Base-by-base conservation (phyloP, 1,140 invertebrate genomes). In the Aphis gossypii region DNA sequence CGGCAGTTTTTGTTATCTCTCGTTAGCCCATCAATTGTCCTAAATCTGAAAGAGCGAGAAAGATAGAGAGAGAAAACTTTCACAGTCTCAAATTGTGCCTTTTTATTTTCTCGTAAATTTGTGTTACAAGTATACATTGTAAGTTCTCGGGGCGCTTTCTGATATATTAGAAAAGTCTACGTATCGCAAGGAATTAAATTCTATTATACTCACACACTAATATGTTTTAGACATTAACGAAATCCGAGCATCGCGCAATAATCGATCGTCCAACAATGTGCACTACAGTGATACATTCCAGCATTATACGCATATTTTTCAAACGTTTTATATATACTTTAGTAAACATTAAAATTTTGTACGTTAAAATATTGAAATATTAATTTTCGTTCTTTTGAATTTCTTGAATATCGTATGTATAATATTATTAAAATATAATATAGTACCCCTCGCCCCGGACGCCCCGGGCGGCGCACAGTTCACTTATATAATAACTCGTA, bases 21-120 rank as follows among this genome's bases (percentile, higher is more conserved):
- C 48, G 88, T 89, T 89, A 89, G 88, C 21, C 35, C 87, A 89
- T 41, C 88, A 89, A 56, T 89, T 89, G 88, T 89, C n/a, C 88
- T 89, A 41, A 41, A 89, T 38, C 35, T 35, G 18, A 23, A 5
- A 51, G 2, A 11, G 21, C 25, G 38, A 89, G 35, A 18, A 25
- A 8, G 2, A 25, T 5, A 23, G 2, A 38, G 35, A 54, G 11
- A n/a, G 44, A 30, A 48, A 88, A 51, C 51, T 56, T 89, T 41
- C 9, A 8, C 23, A 35, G n/a, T 56, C 88, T 18, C 21, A 56
- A 89, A 56, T 56, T 25, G 54, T 25, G 88, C 48, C 88, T 56
- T 56, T 56, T 56, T 89, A 35, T 89, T 89, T 21, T 21, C 35
- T 56, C 51, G 20, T 89, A 51, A 88, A 89, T 38, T 38, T 35